A percentile compares a stretch with the other conserved stretches of the same genome.
Evolutionary conservation across 2,797 vertebrate genomes (phyloP).

Genomic region (Cheirogaleus major): DNA sequence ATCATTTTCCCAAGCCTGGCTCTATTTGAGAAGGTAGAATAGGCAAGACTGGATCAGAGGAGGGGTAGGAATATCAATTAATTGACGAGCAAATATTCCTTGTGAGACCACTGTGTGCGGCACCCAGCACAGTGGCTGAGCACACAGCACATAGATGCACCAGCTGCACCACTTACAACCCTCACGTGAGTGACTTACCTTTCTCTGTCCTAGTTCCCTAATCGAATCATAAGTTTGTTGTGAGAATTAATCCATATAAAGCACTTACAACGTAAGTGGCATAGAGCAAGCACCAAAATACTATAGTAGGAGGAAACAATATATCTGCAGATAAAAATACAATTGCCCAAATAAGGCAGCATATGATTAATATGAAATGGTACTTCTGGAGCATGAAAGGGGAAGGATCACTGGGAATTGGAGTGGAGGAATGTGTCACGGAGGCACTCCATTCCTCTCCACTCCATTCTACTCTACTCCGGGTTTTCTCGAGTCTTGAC

Average conservation of each 20-base stretch:
- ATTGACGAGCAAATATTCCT: background rate
- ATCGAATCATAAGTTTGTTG: background rate
- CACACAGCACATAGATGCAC: background rate
- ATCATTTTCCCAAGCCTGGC: background rate
- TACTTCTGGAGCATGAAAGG: background rate
- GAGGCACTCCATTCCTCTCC: background rate
- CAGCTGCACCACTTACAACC: background rate
- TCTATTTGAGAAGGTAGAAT: background rate
- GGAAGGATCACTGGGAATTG: background rate
- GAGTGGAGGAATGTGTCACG: background rate
- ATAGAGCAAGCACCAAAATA: background rate
- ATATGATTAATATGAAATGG: background rate
- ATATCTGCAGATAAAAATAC: background rate
- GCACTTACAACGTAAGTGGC: background rate
- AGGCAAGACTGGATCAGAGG: background rate
- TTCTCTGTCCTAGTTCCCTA: background rate
- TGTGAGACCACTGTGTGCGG: background rate
- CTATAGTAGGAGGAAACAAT: background rate
- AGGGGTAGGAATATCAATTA: background rate
- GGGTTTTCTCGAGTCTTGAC: background rate
- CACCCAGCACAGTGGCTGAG: background rate
- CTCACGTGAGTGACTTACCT: background rate
- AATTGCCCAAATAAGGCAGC: background rate
- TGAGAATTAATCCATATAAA: constrained; percentile 18
- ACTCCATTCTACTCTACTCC: no score